Evolutionary conservation across 2,888 invertebrate species (phyloP).

Genomic region (Himalopsyche tibetana): DNA sequence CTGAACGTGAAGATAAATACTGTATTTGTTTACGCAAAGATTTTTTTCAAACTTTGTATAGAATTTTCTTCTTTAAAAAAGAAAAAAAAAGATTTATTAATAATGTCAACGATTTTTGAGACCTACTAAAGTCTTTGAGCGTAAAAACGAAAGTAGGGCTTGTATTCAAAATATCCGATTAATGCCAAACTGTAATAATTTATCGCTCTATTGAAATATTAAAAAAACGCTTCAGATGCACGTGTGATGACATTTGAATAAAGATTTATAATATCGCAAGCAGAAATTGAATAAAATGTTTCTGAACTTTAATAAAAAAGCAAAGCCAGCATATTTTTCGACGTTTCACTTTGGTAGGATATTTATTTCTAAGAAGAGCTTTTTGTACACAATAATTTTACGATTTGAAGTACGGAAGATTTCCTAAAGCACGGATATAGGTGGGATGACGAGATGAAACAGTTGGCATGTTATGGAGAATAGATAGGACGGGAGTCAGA

Average conservation of each 20-base stretch:
- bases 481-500: conserved; percentile 39
- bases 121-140: too few species aligned
- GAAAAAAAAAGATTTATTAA: too few species aligned
- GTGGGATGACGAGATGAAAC: conserved; percentile 42
- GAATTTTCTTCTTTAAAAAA: too few species aligned
- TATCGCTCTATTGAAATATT: conserved; percentile 20
- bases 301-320: conserved; percentile 31
- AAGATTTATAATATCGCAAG: conserved; percentile 21
- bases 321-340: conserved; percentile 27
- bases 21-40: too few species aligned
- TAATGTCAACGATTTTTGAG: too few species aligned
- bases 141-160: too few species aligned
- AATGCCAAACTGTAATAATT: neutral
- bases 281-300: conserved; percentile 1
- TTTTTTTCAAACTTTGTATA: too few species aligned
- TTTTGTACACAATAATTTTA: conserved; percentile 59
- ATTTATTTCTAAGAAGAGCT: conserved; percentile 41
- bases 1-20: too few species aligned
- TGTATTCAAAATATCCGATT: too few species aligned
- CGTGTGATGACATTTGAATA: conserved; percentile 27
- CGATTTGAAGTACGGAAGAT: conserved; percentile 50
- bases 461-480: conserved; percentile 42
- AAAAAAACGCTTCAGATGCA: conserved; percentile 28
- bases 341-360: conserved; percentile 31
- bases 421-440: conserved; percentile 38